These are phyloP conservation scores for Octomys mimax DNA, from an alignment of 2,797 vertebrate genomes.

Conservation along the genomic window DNA sequence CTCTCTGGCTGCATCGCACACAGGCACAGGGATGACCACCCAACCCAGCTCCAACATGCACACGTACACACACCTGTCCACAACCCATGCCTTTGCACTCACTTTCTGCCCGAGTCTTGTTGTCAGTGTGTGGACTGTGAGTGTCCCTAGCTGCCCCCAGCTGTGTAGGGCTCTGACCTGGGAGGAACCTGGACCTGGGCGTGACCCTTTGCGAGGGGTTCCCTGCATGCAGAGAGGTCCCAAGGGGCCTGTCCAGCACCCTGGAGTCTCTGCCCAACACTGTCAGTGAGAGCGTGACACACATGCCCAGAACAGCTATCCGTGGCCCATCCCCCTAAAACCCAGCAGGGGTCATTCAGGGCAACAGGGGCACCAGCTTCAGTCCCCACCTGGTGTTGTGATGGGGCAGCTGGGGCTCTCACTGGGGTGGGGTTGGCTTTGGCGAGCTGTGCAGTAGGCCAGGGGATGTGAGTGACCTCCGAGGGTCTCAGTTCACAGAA, in stretches of 20 bases:
- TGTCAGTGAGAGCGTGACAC: rapidly evolving
- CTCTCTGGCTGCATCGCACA: not conserved
- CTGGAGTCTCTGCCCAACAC: rapidly evolving
- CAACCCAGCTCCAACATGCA: not conserved
- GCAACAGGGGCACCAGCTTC: not conserved
- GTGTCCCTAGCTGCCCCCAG: not conserved
- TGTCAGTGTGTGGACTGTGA: rapidly evolving
- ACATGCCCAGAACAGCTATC: rapidly evolving
- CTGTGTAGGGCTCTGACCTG: no score
- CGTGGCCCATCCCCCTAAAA: not conserved
- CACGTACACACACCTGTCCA: not conserved
- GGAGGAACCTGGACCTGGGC: not conserved
- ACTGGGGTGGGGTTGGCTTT: not conserved
- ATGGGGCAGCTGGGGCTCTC: no score
- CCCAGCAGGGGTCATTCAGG: rapidly evolving
- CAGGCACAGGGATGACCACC: rapidly evolving
- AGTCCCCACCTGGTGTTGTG: rapidly evolving
- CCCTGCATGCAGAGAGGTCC: not conserved
- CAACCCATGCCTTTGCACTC: rapidly evolving
- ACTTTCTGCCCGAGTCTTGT: not conserved
- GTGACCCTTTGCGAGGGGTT: not conserved
- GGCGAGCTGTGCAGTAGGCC: not conserved
- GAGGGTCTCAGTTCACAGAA: not conserved
- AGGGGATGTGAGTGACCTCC: rapidly evolving
- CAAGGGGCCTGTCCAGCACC: rapidly evolving